Evolutionary conservation across 2,113 vertebrate species (phyloP).

Genomic region (Anas platyrhynchos): DNA sequence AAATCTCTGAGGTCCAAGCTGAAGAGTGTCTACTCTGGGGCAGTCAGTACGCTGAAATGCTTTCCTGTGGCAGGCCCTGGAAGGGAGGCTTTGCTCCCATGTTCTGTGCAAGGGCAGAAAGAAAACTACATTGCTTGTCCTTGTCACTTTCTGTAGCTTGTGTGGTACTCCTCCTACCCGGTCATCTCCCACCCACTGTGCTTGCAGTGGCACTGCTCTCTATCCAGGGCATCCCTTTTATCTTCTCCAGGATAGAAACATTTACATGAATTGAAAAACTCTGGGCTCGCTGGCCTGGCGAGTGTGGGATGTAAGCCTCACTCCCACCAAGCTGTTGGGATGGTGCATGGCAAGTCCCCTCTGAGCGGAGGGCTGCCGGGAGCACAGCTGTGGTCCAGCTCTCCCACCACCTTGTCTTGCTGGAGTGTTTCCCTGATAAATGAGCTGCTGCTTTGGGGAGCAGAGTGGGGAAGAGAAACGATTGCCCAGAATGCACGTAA

Average conservation of each 20-base stretch:
- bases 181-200: background rate
- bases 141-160: background rate
- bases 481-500: background rate
- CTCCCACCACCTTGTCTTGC: background rate
- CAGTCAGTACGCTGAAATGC: background rate
- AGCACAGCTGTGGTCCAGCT: background rate
- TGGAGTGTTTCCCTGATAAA: background rate
- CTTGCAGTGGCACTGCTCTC: background rate
- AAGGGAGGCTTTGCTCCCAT: background rate
- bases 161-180: background rate
- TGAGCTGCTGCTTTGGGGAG: background rate
- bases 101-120: background rate
- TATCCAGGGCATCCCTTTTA: background rate
- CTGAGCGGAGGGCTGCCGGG: background rate
- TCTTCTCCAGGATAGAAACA: background rate
- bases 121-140: rapidly evolving
- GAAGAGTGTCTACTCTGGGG: background rate
- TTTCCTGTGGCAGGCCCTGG: background rate
- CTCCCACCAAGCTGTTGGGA: background rate
- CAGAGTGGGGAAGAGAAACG: background rate
- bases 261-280: background rate
- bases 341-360: rapidly evolving
- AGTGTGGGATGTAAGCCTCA: rapidly evolving
- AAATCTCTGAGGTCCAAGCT: background rate
- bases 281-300: rapidly evolving